Evolutionary conservation across 1,140 invertebrate species (phyloP).

Genomic region (Drosophila ficusphila): DNA sequence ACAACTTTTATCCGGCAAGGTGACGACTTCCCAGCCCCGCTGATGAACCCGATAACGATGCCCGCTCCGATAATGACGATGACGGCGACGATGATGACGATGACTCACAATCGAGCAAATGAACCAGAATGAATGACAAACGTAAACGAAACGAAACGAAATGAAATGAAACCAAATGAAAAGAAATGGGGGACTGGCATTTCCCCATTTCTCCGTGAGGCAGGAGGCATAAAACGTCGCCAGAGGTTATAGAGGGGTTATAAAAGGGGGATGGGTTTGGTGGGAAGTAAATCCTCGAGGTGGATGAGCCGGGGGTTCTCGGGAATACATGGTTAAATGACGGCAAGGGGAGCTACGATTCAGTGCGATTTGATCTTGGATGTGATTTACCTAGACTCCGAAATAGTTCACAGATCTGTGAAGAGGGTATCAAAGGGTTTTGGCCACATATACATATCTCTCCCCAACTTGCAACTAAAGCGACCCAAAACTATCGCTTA

Average conservation of each 20-base stretch:
- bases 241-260: slow-evolving; percentile 3
- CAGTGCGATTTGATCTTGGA: neutral
- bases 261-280: neutral
- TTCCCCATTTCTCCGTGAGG: neutral
- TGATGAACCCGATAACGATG: slow-evolving; percentile 12
- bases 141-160: slow-evolving; percentile 54
- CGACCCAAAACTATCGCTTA: slow-evolving; percentile 22
- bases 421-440: too few relatives aligned
- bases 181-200: slow-evolving; percentile 7
- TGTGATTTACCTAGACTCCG: too few relatives aligned
- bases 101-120: slow-evolving; percentile 81
- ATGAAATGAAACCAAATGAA: slow-evolving; percentile 40
- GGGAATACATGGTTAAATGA: slow-evolving; percentile 2
- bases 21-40: slow-evolving; percentile 27
- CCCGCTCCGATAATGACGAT: slow-evolving; percentile 1
- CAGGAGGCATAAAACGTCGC: slow-evolving; percentile 41
- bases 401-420: too few relatives aligned
- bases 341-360: neutral
- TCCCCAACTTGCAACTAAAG: slow-evolving; percentile 10
- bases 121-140: slow-evolving; percentile 78
- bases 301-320: slow-evolving; percentile 1
- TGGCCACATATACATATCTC: too few relatives aligned
- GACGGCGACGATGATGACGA: slow-evolving; percentile 24
- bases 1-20: slow-evolving; percentile 66
- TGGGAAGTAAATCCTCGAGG: neutral